Base-by-base conservation (phyloP, 2,113 vertebrate genomes). In the Clinocottus analis region DNA sequence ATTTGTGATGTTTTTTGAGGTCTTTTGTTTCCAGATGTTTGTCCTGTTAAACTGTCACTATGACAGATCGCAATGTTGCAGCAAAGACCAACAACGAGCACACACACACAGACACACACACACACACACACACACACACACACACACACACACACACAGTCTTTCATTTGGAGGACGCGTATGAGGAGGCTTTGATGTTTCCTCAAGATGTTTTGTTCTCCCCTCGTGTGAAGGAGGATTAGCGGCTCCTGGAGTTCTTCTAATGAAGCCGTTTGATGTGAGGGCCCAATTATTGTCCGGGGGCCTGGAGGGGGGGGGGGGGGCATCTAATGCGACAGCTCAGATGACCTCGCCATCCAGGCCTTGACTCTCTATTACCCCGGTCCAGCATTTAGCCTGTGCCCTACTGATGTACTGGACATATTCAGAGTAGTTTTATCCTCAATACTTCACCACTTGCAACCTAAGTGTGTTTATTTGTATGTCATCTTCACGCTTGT, bases 181-280 rank as follows among this genome's bases (percentile, higher is more conserved):
- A 80, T 75, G 63, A 83, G 75, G 85, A 68, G 65, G 39, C 93
- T 95, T 94, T 95, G 94, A 95, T 94, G 92, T 94, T 87, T 89
- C 84, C 83, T 94, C 87, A 89, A 93, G 90, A 91, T 93, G 89
- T 94, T 93, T 94, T 92, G 90, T 91, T 92, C 76, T 73, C 84
- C 75, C 84, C 64, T 67, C 93, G 89, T 93, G 92, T 90, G 90
- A 93, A 92, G 85, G 68, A 79, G 93, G 94, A 94, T 94, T 95
- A 95, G 91, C 74, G 87, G 88, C 89, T 92, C 83, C 93, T 92
- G 89, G 87, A 93, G 92, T 90, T 89, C 89, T 87, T 87, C 93
- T 94, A 94, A 95, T 94, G 93, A 94, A 93, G 91, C 79, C 70
- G 90, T 95, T 95, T 94, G 91, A 95, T 94, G 92, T 94, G 82